phyloP scores from a whole-genome alignment of 2,888 invertebrate genomes.

The Synanthedon myopaeformis region DNA sequence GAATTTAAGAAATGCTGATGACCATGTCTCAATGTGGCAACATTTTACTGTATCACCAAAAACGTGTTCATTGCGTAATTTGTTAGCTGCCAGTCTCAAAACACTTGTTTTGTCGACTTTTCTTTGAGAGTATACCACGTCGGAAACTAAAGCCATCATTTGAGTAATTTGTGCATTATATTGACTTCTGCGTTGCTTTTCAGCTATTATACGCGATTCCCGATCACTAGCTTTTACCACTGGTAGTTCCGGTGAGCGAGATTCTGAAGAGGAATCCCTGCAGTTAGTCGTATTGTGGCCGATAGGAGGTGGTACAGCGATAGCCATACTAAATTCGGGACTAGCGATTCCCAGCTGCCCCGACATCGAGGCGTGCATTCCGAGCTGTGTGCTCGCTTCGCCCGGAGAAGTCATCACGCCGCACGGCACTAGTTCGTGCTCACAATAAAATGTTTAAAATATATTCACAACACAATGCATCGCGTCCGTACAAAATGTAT shows the following conservation, averaged over 20 bases:
- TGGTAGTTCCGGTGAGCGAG: conserved; percentile 50
- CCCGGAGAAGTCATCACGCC: conserved; percentile 42
- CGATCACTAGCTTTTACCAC: conserved; percentile 75
- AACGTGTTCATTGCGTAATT: conserved; percentile 82
- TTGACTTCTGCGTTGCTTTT: conserved; percentile 91
- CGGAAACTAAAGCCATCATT: conserved; percentile 85
- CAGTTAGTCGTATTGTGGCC: conserved; percentile 31
- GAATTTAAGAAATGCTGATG: conserved; percentile 70
- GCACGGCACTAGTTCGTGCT: background rate
- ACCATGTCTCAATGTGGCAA: conserved; percentile 58
- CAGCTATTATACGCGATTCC: conserved; percentile 87
- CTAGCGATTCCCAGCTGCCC: conserved; percentile 27
- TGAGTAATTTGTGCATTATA: conserved; percentile 87
- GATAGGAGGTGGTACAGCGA: conserved; percentile 27
- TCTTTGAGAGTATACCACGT: conserved; percentile 83
- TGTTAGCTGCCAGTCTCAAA: conserved; percentile 86
- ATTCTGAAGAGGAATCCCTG: conserved; percentile 58
- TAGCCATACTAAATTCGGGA: conserved; percentile 34
- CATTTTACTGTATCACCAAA: conserved; percentile 69
- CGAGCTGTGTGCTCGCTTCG: conserved; percentile 29
- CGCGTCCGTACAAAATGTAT: background rate
- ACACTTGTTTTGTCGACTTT: conserved; percentile 93
- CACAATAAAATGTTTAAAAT: background rate
- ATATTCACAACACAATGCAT: background rate
- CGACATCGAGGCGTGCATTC: conserved; percentile 29